Base-by-base conservation (phyloP, 1,140 invertebrate species). In the Adelges cooleyi region DNA sequence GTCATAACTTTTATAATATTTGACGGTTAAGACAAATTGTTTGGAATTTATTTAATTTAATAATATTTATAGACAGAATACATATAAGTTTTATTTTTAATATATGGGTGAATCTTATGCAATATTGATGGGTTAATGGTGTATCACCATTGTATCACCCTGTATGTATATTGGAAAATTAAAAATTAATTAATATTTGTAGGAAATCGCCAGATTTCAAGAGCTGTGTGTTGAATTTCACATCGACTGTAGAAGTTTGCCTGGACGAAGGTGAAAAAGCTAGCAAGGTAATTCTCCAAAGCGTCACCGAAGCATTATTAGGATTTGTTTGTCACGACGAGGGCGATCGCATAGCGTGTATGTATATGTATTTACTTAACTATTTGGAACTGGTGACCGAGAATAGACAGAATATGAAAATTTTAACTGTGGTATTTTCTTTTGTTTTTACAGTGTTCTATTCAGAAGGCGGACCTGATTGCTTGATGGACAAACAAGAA, bases 311-410 rank as follows among this genome's bases (percentile, higher is more conserved):
- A 6, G 81, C 84, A 9, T 69, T 89, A 0, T 70, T 84, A 0
- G 78, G 82, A 33, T 90, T 90, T 69, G 76, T 84, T 18, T 90
- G 88, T 71, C 81, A 77, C 53, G 87, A 86, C 67, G 86, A 88
- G 68, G 88, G 88, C 5, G 86, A 90, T 73, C 81, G 86, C 68
- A 85, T 90, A 70, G 87, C 87, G 2, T 77, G 86, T 87, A 75
- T 79, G 83, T 81, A 67, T 53, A 44, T 18, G 6, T 51, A 33
- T 33, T 65, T 67, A n/a, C n/a, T n/a, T n/a, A n/a, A n/a, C n/a
- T n/a, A n/a, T n/a, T n/a, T n/a, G n/a, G n/a, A n/a, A n/a, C n/a
- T n/a, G n/a, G n/a, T n/a, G n/a, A n/a, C n/a, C n/a, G n/a, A n/a
- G n/a, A n/a, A n/a, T n/a, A n/a, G n/a, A n/a, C n/a, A n/a, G n/a